These are phyloP conservation scores for Microcebus jonahi DNA, from an alignment of 2,113 vertebrate genomes.

Conservation along the genomic window DNA sequence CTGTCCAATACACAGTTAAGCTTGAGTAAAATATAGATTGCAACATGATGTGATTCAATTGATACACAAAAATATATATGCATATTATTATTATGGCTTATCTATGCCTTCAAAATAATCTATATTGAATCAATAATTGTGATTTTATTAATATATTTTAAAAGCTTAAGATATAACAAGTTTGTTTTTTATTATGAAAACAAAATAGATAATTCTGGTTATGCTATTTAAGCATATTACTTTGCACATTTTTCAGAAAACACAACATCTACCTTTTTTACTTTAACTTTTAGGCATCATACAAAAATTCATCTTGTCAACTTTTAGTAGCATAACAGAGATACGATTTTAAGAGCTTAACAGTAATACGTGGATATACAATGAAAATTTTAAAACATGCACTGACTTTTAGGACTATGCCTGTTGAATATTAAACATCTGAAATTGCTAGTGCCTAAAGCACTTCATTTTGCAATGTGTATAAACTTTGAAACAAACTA, in stretches of 20 bases:
- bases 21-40: neutral
- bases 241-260: slow-evolving; percentile 2
- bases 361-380: neutral
- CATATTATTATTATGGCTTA: neutral
- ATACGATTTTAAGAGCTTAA: slow-evolving; percentile 42
- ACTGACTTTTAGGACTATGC: neutral
- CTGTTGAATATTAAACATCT: neutral
- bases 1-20: neutral
- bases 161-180: neutral
- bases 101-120: neutral
- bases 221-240: neutral
- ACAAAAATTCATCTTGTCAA: neutral
- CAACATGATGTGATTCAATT: neutral
- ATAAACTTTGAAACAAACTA: neutral
- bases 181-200: neutral
- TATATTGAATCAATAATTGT: neutral
- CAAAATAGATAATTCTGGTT: neutral
- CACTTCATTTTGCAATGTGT: neutral
- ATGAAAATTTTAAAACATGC: slow-evolving; percentile 31
- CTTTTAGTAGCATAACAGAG: slow-evolving; percentile 49
- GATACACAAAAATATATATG: neutral
- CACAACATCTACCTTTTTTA: neutral
- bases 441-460: slow-evolving; percentile 11
- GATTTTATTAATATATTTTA: neutral
- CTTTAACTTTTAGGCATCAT: slow-evolving; percentile 9